These are phyloP conservation scores for Drosophila nr. perissopoda DNA, from an alignment of 2,888 invertebrate species.

Conservation along the genomic window DNA sequence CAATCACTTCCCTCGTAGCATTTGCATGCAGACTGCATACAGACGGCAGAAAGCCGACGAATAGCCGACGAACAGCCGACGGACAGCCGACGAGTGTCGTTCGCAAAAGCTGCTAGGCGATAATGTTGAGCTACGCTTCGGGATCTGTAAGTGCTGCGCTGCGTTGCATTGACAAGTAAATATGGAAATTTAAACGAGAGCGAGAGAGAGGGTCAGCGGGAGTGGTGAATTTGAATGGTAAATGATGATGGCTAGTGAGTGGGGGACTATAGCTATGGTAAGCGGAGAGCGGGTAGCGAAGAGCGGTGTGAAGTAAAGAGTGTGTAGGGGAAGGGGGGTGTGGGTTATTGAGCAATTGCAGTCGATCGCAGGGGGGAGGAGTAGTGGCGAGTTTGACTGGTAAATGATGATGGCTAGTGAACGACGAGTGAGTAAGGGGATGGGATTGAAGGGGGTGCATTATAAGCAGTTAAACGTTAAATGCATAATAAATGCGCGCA, in stretches of 20 bases:
- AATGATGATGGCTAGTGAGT: slow-evolving; percentile 27
- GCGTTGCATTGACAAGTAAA: slow-evolving; percentile 68
- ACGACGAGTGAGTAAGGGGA: slow-evolving; percentile 4
- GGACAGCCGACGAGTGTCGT: slow-evolving; percentile 7
- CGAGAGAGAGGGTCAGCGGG: slow-evolving; percentile 17
- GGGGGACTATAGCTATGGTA: neutral
- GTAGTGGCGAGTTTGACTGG: slow-evolving; percentile 17
- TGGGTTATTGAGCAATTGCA: neutral
- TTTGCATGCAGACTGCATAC: slow-evolving; percentile 81
- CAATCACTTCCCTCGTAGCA: slow-evolving; percentile 21
- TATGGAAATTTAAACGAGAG: slow-evolving; percentile 66
- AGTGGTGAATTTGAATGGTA: slow-evolving; percentile 25
- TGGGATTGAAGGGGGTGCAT: neutral
- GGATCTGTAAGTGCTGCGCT: slow-evolving; percentile 58
- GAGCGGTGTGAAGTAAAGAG: neutral
- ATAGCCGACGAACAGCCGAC: neutral
- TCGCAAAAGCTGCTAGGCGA: slow-evolving; percentile 41
- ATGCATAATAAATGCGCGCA: slow-evolving; percentile 77
- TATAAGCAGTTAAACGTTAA: slow-evolving; percentile 68
- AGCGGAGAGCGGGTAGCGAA: neutral
- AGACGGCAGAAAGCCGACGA: slow-evolving; percentile 2
- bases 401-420: slow-evolving; percentile 21
- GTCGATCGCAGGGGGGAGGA: slow-evolving; percentile 7
- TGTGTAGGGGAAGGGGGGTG: neutral
- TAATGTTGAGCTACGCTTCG: slow-evolving; percentile 56